These are phyloP conservation scores for Okamejei kenojei DNA, from an alignment of 2,797 vertebrate species.

Conservation along the genomic window DNA sequence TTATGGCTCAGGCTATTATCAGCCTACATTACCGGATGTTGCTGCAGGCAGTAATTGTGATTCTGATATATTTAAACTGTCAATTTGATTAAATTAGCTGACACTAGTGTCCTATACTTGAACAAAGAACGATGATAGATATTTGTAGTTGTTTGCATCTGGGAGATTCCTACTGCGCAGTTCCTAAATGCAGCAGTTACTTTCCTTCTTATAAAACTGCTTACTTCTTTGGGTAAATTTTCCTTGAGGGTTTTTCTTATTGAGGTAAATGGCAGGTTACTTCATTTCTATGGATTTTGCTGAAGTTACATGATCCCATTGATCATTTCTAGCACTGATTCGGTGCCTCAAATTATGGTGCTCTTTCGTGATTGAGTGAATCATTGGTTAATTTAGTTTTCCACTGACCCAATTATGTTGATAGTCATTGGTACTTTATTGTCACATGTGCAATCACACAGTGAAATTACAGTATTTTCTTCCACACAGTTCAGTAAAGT, in stretches of 20 bases:
- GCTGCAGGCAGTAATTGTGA: background rate
- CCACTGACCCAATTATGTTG: background rate
- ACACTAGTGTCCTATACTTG: background rate
- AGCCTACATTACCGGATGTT: background rate
- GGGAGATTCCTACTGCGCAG: background rate
- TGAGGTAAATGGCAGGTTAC: background rate
- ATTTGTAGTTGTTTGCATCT: background rate
- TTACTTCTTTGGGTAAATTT: background rate
- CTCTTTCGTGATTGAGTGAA: background rate
- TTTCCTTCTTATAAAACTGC: background rate
- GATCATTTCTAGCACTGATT: background rate
- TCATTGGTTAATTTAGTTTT: background rate
- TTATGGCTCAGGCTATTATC: background rate
- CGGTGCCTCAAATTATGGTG: background rate
- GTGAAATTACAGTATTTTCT: too few species aligned
- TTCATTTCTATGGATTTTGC: background rate
- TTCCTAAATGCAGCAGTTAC: background rate
- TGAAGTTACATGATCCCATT: background rate
- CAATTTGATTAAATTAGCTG: conserved; percentile 16
- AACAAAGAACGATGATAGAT: background rate
- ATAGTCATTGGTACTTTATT: too few species aligned
- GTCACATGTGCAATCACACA: too few species aligned
- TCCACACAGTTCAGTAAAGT: too few species aligned
- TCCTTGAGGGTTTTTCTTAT: background rate
- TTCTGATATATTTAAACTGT: conserved; percentile 3